Conservation (phyloP, 2,888 invertebrate genomes). For the Dorcus parallelipipedus region DNA sequence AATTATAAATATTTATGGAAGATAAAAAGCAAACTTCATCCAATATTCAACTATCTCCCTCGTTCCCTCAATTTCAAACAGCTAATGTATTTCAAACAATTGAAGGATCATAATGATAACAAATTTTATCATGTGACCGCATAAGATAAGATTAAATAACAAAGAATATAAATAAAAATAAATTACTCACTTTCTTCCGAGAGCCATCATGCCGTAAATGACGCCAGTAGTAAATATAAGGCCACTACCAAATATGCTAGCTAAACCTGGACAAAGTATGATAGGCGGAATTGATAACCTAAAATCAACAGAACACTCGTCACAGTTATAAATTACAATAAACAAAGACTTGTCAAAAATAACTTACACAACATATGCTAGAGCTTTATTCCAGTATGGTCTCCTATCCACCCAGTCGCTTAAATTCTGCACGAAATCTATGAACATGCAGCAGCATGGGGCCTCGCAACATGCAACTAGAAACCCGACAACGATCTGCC, state of each 20-base stretch:
- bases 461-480: slow-evolving; percentile 87
- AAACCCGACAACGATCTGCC: slow-evolving; percentile 89
- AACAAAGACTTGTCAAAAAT: slow-evolving; percentile 4
- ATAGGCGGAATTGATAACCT: slow-evolving; percentile 81
- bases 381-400: slow-evolving; percentile 88
- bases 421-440: slow-evolving; percentile 87
- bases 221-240: slow-evolving; percentile 85
- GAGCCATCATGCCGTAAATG: slow-evolving; percentile 90
- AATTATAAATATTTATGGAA: no score
- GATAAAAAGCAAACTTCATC: no score
- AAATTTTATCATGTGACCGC: no score
- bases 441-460: slow-evolving; percentile 95
- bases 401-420: slow-evolving; percentile 79
- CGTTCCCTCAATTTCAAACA: no score
- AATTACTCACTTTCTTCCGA: slow-evolving; percentile 87
- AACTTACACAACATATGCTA: slow-evolving; percentile 79
- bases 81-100: no score
- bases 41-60: no score
- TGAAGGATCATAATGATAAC: no score
- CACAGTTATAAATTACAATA: neutral
- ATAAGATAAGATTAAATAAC: neutral
- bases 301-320: slow-evolving; percentile 25
- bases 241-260: slow-evolving; percentile 83
- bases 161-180: slow-evolving; percentile 13
- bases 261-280: slow-evolving; percentile 69